phyloP scores from a whole-genome alignment of 2,888 invertebrate species.

The Chrysolina haemoptera region DNA sequence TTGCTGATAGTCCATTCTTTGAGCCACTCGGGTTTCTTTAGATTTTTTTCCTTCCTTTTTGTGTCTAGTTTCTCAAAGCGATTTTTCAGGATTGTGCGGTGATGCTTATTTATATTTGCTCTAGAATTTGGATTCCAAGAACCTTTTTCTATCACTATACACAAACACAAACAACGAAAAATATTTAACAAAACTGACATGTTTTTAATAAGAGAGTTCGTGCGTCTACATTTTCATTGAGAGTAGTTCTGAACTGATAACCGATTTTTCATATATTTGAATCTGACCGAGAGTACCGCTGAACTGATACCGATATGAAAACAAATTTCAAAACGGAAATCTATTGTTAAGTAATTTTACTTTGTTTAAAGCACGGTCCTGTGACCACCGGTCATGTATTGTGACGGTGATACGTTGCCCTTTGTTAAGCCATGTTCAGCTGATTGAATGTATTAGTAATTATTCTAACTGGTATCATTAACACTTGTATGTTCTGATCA shows the following conservation, averaged over 20 bases:
- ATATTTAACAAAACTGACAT: constrained; percentile 49
- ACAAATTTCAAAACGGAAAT: constrained; percentile 54
- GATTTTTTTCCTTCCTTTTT: constrained; percentile 38
- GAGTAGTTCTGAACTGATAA: constrained; percentile 21
- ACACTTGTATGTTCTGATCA: neutral
- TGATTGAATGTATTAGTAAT: neutral
- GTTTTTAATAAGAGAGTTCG: constrained; percentile 16
- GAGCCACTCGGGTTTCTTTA: constrained; percentile 65
- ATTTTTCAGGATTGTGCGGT: constrained; percentile 46
- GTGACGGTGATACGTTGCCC: constrained; percentile 26
- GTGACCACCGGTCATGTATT: constrained; percentile 56
- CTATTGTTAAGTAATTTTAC: constrained; percentile 51
- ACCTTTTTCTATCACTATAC: constrained; percentile 62
- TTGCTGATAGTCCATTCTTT: constrained; percentile 70
- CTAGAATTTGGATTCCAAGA: constrained; percentile 62
- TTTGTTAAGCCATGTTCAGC: constrained; percentile 22
- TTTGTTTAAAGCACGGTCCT: constrained; percentile 48
- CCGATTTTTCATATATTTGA: constrained; percentile 20
- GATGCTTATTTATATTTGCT: constrained; percentile 38
- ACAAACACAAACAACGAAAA: constrained; percentile 63
- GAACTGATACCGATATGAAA: constrained; percentile 42
- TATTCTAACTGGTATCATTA: neutral
- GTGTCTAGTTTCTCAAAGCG: constrained; percentile 47
- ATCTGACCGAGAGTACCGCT: constrained; percentile 1
- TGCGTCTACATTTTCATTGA: constrained; percentile 6